Evolutionary conservation across 1,140 invertebrate genomes (phyloP), one percentile per base, ranked within the genome.

Genomic region (Drosophila takahashii): DNA sequence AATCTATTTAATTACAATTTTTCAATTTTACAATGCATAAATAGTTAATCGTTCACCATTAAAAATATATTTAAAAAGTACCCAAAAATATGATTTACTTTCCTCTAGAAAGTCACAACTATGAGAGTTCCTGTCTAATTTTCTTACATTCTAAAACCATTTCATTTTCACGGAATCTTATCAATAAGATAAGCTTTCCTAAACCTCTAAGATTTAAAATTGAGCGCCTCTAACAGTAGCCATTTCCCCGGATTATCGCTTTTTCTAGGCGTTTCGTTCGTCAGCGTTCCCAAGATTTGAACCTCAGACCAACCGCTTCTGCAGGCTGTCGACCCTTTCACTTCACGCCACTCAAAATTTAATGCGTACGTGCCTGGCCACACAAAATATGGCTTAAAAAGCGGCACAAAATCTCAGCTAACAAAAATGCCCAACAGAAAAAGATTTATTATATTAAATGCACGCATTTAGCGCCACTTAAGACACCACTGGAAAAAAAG

Each of bases 401-500:
- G 66, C 75, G 32, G 59, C 50, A 41, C 32, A 34, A 67, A 52
- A 57, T 56, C 41, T 51, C 62, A 29, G 51, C 32, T 22, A 51
- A 66, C 29, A 62, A 34, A 47, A 56, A 65, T n/a, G 44, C 51
- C 62, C 56, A 57, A 76, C 59, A 54, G 47, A 60, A 69, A 80
- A 64, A 84, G 84, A 84, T 87, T 87, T 87, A 89, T 87, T 79
- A 83, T 87, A 89, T 77, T 80, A 84, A 87, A 87, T 84, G 84
- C 69, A 87, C 64, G 79, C 84, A 89, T 87, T 87, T 87, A 87
- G 85, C 84, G 84, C 84, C 84, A 87, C 85, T 87, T 87, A 84
- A 80, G 84, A 74, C 64, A 77, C 79, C 79, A 84, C 76, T 74
- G 64, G 22, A 22, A 22, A 22, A 59, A 72, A 39, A 54, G 65